Evolutionary conservation across 1,140 invertebrate genomes (phyloP), one percentile per base, ranked within the genome.

Genomic region (Atta cephalotes): DNA sequence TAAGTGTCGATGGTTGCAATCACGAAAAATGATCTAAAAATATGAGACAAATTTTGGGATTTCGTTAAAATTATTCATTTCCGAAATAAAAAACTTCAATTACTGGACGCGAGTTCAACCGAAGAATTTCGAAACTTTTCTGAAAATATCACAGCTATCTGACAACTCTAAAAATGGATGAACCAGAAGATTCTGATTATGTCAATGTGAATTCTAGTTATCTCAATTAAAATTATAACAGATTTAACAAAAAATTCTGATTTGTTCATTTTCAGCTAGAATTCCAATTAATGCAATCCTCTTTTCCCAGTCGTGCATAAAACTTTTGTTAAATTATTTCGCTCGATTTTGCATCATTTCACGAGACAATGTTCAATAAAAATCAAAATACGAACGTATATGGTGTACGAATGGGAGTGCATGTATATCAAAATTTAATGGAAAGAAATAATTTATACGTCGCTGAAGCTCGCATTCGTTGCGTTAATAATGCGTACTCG

Each of bases 361-460:
- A 12, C 25, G 16, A 45, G 21, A 76, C 72, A 14, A 18, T 6
- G n/a, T 25, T 68, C 25, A 16, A 49, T n/a, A 21, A 53, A 4
- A 25, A 65, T 66, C 45, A 25, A 51, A 62, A 79, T 60, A 53
- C n/a, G 21, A 0, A 21, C 21, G 21, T 21, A 21, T 21, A 21
- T 21, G 3, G 53, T 18, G 7, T 62, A 56, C 16, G 5, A n/a
- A 45, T 14, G 39, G 53, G 31, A 71, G 14, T 25, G 85, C 58
- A 39, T 25, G 45, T n/a, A 56, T 35, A 39, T 79, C 28, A 79
- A 86, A 65, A 65, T 79, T 53, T 66, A 51, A 66, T 65, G 25
- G n/a, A n/a, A 51, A 66, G 31, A 77, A 79, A 68, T 79, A 79
- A 79, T 79, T 79, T 6, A 79, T 68, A 51, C 35, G 45, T 66